Percentiles rank a stretch among this genome's conserved stretches.
phyloP scores from a whole-genome alignment of 2,113 vertebrate genomes.

The Cettia cetti region DNA sequence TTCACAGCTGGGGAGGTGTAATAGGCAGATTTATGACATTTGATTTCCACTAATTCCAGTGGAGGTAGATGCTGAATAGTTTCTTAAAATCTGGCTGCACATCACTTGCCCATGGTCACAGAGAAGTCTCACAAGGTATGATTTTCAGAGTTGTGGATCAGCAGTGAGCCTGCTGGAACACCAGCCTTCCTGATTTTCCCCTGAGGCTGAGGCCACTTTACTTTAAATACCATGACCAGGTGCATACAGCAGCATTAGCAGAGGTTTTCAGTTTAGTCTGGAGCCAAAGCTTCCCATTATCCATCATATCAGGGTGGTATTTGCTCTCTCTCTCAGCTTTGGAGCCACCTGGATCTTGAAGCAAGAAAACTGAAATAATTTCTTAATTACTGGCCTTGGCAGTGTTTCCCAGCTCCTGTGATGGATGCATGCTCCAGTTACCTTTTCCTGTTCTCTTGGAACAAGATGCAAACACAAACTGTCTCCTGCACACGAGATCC shows the following conservation, averaged over 20 bases:
- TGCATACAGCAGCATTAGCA: background rate
- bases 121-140: background rate
- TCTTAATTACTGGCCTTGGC: background rate
- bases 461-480: background rate
- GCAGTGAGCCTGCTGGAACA: background rate
- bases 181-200: background rate
- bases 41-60: background rate
- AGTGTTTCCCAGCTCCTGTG: background rate
- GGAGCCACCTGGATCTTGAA: background rate
- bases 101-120: background rate
- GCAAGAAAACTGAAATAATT: background rate
- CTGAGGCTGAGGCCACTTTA: background rate
- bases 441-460: background rate
- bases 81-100: background rate
- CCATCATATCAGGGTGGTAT: background rate
- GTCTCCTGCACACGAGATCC: background rate
- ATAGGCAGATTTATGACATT: background rate
- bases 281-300: background rate
- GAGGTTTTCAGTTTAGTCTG: background rate
- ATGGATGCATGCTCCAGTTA: background rate
- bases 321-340: background rate
- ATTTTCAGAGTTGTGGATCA: background rate
- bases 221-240: background rate
- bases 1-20: constrained; percentile 5
- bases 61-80: background rate